These are phyloP conservation scores for Heteromormyrus szaboi DNA, from an alignment of 2,797 vertebrate species.

Conservation along the genomic window DNA sequence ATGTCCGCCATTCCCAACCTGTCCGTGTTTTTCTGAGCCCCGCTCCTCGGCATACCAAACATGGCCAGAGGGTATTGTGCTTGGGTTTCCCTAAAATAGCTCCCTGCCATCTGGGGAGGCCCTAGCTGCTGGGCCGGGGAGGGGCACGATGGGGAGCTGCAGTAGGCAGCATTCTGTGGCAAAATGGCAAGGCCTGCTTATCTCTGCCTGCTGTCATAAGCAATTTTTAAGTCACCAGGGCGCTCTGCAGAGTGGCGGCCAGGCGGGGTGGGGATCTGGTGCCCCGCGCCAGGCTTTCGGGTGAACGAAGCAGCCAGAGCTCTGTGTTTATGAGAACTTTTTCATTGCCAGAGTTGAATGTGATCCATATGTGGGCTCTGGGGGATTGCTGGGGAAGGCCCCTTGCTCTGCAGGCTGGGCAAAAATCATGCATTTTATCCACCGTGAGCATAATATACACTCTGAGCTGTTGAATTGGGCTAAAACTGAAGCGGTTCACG, in stretches of 20 bases:
- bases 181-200: conserved; percentile 27
- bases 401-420: neutral
- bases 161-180: neutral
- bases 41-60: conserved; percentile 41
- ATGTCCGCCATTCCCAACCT: neutral
- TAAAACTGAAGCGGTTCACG: neutral
- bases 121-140: neutral
- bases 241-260: conserved; percentile 34
- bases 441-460: neutral
- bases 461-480: neutral
- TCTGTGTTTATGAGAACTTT: conserved; percentile 15
- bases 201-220: conserved; percentile 26
- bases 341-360: neutral
- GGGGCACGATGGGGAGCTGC: neutral
- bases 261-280: conserved; percentile 21
- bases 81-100: conserved; percentile 39
- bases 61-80: conserved; percentile 42
- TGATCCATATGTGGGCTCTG: neutral
- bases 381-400: neutral
- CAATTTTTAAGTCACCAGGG: conserved; percentile 26
- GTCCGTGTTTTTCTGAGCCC: conserved; percentile 24
- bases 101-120: conserved; percentile 18
- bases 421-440: neutral
- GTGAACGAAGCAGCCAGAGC: conserved; percentile 12
- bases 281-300: neutral